Base-by-base conservation (phyloP, 2,888 invertebrate species). In the Thymelicus acteon region DNA sequence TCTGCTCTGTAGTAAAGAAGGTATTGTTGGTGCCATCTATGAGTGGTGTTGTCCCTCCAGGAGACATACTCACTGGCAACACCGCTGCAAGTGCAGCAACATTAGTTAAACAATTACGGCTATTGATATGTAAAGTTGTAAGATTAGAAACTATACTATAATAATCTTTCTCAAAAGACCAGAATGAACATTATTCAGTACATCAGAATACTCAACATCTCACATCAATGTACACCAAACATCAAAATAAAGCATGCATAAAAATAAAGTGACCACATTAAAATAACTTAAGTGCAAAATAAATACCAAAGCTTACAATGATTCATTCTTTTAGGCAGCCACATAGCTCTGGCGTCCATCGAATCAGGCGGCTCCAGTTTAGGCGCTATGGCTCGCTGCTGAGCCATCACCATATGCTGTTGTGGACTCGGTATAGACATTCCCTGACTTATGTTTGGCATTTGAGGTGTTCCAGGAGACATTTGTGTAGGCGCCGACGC, bases 241-340 rank as follows among this genome's bases (percentile, higher is more conserved):
- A 40, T 39, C 44, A 48, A 31, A 61, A 15, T 67, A 75, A 68
- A 77, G 76, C 60, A 77, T 72, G 71, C 57, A 74, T 63, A 74
- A 76, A 78, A 80, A 79, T 49, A 0, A 39, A 77, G 73, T 77
- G 73, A 77, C 73, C 71, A 75, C 64, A 70, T 64, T 72, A 67
- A 75, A 72, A 73, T 75, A 77, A 76, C 71, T 61, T 66, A 72
- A 69, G 78, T 82, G 80, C 80, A 79, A 82, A 81, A 80, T 78
- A 81, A 84, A 83, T 82, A 73, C 83, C 82, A 71, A 84, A 93
- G 94, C 95, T 95, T 95, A 95, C 95, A 93, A 94, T 95, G 95
- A 82, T 95, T 95, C 93, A 95, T 95, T 92, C 95, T 88, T 86
- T 95, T 95, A 75, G 95, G 95, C 87, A 95, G 93, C 95, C 95